A percentile compares a stretch with the other conserved stretches of the same genome.
Conservation (phyloP, 2,797 vertebrate genomes). For the Aythya fuligula region DNA sequence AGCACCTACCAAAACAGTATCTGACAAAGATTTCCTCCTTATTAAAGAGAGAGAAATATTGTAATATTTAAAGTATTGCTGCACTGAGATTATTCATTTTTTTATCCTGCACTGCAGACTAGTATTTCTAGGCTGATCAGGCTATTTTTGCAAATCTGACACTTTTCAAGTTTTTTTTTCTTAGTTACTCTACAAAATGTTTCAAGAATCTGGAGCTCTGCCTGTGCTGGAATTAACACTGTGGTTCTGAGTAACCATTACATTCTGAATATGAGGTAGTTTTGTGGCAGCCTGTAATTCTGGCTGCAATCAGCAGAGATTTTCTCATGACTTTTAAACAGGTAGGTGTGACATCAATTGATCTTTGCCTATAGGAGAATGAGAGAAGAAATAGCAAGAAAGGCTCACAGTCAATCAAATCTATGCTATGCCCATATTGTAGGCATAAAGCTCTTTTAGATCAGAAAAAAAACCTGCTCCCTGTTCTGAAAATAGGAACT, state of each 20-base stretch:
- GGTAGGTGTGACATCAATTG: conserved; percentile 37
- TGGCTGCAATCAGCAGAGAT: conserved; percentile 24
- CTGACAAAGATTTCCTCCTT: not conserved
- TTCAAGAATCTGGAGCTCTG: not conserved
- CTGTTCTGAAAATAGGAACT: not conserved
- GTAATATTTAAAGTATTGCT: not conserved
- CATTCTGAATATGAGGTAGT: not conserved
- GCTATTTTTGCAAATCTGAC: not conserved
- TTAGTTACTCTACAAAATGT: not conserved
- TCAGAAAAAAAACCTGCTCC: not conserved
- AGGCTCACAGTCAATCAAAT: conserved; percentile 26
- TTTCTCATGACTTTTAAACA: conserved; percentile 58
- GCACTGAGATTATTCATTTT: not conserved
- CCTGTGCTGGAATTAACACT: not conserved
- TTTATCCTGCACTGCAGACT: not conserved
- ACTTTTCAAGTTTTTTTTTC: not conserved
- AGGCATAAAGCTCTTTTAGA: not conserved
- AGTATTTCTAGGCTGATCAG: not conserved
- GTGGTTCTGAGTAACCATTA: conserved; percentile 22
- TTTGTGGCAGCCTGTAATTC: conserved; percentile 50
- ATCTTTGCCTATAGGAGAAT: conserved; percentile 47
- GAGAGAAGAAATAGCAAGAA: not conserved
- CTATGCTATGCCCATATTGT: not conserved
- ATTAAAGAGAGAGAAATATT: not conserved
- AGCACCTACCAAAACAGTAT: conserved; percentile 12